These are phyloP conservation scores for Cephus cinctus DNA, from an alignment of 1,140 invertebrate species.

Conservation along the genomic window DNA sequence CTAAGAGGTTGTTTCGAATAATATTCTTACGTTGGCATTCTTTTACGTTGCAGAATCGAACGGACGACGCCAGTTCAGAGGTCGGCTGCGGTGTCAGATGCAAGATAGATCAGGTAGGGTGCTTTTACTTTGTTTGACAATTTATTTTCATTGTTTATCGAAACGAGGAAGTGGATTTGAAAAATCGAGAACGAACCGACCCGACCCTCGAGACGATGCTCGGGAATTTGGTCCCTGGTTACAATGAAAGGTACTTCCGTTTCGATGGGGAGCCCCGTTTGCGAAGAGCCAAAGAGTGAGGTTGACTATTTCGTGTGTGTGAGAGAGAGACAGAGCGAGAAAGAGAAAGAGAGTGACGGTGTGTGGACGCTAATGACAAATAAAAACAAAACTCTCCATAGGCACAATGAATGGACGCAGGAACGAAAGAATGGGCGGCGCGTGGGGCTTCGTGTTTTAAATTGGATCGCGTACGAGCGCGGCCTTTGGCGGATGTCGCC, in stretches of 20 bases:
- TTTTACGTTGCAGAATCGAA: conserved; percentile 62
- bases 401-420: conserved; percentile 34
- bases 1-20: not conserved
- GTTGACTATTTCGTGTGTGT: no score
- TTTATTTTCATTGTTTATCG: no score
- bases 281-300: conserved; percentile 4
- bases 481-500: conserved; percentile 51
- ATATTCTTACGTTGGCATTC: no score
- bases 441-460: conserved; percentile 49
- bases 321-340: conserved; percentile 11
- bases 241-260: no score
- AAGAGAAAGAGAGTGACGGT: conserved; percentile 13
- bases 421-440: conserved; percentile 40
- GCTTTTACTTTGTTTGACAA: not conserved
- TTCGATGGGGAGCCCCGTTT: conserved; percentile 9
- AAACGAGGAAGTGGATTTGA: no score
- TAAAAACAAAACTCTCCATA: conserved; percentile 36
- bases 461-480: conserved; percentile 53
- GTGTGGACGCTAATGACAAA: conserved; percentile 36
- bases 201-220: no score
- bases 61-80: conserved; percentile 62
- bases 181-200: no score
- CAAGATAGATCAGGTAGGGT: conserved; percentile 58
- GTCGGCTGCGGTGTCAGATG: conserved; percentile 64
- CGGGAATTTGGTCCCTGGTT: no score